These are phyloP conservation scores for Andrena hattorfiana DNA, from an alignment of 2,888 invertebrate species.

Conservation along the genomic window DNA sequence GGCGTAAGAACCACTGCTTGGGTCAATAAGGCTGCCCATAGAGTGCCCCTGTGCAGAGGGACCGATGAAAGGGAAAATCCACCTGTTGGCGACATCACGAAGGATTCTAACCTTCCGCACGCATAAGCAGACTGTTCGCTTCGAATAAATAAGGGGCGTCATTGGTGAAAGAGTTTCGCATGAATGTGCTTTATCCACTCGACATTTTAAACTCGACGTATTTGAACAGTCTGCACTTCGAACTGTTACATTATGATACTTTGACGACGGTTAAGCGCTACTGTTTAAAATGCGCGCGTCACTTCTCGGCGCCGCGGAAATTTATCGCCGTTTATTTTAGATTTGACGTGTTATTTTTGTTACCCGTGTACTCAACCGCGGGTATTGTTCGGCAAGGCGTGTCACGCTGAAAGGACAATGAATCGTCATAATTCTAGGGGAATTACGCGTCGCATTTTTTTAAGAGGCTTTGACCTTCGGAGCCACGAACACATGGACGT, in stretches of 20 bases:
- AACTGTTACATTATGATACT: background rate
- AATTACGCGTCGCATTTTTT: background rate
- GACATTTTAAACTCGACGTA: background rate
- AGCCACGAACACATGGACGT: too few species aligned
- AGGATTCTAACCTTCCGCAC: background rate
- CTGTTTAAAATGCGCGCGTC: background rate
- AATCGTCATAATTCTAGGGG: background rate
- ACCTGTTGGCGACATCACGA: constrained; percentile 56
- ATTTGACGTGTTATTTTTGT: background rate
- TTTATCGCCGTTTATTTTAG: background rate
- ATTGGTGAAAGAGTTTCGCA: background rate
- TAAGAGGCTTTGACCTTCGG: too few species aligned
- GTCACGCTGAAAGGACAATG: background rate
- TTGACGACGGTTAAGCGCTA: background rate
- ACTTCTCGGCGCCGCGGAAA: background rate
- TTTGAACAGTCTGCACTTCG: background rate
- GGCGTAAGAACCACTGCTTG: constrained; percentile 23
- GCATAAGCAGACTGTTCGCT: too few species aligned
- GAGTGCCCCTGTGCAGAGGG: background rate
- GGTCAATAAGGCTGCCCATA: constrained; percentile 46
- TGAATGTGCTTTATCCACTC: background rate
- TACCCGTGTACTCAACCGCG: background rate
- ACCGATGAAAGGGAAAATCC: constrained; percentile 40
- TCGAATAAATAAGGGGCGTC: background rate
- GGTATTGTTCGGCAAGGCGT: background rate